Percentiles rank a stretch among this genome's conserved stretches.
Conservation (phyloP, 2,888 invertebrate genomes). For the Omphaloscelis lunosa region DNA sequence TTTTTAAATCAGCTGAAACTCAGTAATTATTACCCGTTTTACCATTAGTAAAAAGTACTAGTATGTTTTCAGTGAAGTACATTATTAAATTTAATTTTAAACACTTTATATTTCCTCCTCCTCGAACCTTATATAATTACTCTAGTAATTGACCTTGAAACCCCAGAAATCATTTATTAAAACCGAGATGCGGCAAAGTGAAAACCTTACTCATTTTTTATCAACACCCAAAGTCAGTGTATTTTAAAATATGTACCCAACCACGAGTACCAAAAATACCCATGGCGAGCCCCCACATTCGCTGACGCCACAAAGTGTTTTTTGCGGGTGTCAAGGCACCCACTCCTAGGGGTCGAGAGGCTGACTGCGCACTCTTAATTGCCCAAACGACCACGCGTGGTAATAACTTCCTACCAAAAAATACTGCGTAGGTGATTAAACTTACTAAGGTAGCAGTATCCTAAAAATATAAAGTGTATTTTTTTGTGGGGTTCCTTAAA, state of each 20-base stretch:
- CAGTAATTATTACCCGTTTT: background rate
- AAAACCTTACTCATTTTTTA: constrained; percentile 32
- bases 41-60: background rate
- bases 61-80: background rate
- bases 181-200: background rate
- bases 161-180: background rate
- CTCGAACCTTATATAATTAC: background rate
- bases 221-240: constrained; percentile 14
- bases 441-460: constrained; percentile 12
- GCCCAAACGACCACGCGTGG: constrained; percentile 59
- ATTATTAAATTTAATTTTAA: background rate
- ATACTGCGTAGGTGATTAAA: constrained; percentile 47
- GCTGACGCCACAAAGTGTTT: constrained; percentile 58
- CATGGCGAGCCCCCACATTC: constrained; percentile 27
- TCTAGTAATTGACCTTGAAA: background rate
- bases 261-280: constrained; percentile 34
- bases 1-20: background rate
- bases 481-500: constrained; percentile 6
- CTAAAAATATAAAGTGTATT: constrained; percentile 8
- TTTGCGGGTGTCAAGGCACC: constrained; percentile 60
- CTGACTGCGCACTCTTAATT: constrained; percentile 67
- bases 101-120: background rate
- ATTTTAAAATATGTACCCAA: constrained; percentile 41
- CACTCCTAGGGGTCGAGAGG: constrained; percentile 65
- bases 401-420: constrained; percentile 58